Base-by-base conservation (phyloP, 2,113 vertebrate species). In the Salvator merianae region DNA sequence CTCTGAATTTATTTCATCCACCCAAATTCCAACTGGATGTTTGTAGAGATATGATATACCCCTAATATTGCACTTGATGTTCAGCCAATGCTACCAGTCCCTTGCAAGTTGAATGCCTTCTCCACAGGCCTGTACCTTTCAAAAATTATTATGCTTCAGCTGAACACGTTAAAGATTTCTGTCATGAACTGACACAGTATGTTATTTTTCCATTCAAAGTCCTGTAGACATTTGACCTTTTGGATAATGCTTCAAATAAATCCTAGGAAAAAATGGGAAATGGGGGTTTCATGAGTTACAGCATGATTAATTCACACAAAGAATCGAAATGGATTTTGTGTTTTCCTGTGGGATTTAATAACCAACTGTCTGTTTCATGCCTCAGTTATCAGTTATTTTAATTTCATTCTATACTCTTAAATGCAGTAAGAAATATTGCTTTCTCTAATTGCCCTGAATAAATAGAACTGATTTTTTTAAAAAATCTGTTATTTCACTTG, bases 171-270 rank as follows among this genome's bases (percentile, higher is more conserved):
- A 55, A 73, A 63, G 50, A 82, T 74, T 65, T 74, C 70, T 82
- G 38, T 74, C 81, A 82, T 10, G 74, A 82, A 20, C 72, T 74
- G n/a, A 62, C 70, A 47, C 73, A 75, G 12, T 50, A 65, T 53
- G 66, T 71, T 70, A 81, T 53, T 55, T 55, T 70, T 70, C 79
- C 66, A 70, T 70, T 63, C 53, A 40, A 62, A 82, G 36, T 73
- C 28, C 53, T 82, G 30, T 73, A 73, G 53, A 82, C 78, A 62
- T 73, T 62, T 82, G 80, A 73, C 53, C 80, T 82, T 82, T 78
- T 40, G 16, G 50, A 82, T 62, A 82, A 82, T 62, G 36, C 53
- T 79, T 79, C 47, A 82, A 82, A 73, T 72, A 63, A 62, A 82
- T 82, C 69, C 70, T 43, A 28, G 53, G 63, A 32, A 65, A 20